These are phyloP conservation scores for Erythrocercus mccallii DNA, from an alignment of 2,113 vertebrate species.

Conservation along the genomic window DNA sequence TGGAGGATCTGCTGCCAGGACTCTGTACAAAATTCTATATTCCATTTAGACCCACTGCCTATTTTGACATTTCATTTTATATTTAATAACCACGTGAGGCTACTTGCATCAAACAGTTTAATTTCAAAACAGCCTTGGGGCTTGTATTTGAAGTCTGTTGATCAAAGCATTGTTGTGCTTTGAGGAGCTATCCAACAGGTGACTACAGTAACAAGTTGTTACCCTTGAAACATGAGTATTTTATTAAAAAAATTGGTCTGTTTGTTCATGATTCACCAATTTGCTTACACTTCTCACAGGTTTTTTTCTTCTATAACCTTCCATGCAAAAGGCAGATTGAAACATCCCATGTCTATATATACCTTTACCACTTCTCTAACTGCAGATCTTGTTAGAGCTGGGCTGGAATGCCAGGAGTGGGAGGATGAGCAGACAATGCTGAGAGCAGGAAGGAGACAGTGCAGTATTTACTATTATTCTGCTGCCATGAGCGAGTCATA, in stretches of 20 bases:
- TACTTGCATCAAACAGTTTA: background rate
- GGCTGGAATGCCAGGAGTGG: background rate
- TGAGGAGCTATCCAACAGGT: background rate
- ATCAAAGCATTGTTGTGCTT: background rate
- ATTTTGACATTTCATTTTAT: background rate
- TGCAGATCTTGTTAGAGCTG: background rate
- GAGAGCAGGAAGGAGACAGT: background rate
- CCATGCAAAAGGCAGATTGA: background rate
- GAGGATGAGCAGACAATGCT: background rate
- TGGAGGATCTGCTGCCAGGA: background rate
- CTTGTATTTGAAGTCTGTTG: background rate
- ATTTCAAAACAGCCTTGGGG: background rate
- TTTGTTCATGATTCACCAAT: background rate
- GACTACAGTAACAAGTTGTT: background rate
- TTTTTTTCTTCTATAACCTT: background rate
- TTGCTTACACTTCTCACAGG: background rate
- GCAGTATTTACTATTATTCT: background rate
- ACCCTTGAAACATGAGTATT: background rate
- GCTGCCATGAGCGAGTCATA: background rate
- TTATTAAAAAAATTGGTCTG: background rate
- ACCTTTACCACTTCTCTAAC: background rate
- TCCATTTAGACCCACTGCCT: background rate
- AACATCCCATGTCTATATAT: background rate
- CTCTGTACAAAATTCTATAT: background rate
- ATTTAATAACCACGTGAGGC: background rate